Conservation (phyloP, 92 coral and sea anemone species). For the Zoanthus solanderi region DNA sequence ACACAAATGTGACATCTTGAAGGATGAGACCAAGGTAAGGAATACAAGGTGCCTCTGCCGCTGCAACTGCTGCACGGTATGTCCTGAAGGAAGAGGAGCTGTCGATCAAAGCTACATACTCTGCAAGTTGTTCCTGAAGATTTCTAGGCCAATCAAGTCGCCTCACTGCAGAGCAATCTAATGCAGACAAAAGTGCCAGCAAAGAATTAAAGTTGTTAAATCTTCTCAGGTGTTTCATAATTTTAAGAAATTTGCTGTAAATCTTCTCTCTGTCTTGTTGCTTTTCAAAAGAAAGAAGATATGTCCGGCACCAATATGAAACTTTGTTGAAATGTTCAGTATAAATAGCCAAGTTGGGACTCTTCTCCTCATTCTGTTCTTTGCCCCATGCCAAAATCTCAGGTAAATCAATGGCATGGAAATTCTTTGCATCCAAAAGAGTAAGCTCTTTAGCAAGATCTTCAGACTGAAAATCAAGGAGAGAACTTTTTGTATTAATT, state of each 20-base stretch:
- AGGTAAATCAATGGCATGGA: slow-evolving; percentile 92
- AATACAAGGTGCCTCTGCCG: slow-evolving; percentile 90
- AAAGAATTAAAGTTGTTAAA: slow-evolving; percentile 96
- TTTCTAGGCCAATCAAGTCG: slow-evolving; percentile 94
- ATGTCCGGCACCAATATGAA: slow-evolving; percentile 97
- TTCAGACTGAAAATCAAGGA: slow-evolving; percentile 88
- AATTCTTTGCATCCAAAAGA: slow-evolving; percentile 91
- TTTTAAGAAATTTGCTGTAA: slow-evolving; percentile 90
- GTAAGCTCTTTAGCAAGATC: slow-evolving; percentile 92
- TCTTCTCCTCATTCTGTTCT: slow-evolving; percentile 92
- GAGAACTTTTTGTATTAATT: slow-evolving; percentile 54
- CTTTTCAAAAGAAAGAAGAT: slow-evolving; percentile 92
- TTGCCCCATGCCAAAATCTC: slow-evolving; percentile 99
- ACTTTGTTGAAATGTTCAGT: slow-evolving; percentile 98
- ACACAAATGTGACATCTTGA: slow-evolving; percentile 98
- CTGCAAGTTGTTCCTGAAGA: slow-evolving; percentile 87
- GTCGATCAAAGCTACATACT: slow-evolving; percentile 90
- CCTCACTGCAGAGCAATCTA: slow-evolving; percentile 97
- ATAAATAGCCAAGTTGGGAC: slow-evolving; percentile 91
- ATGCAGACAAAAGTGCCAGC: slow-evolving; percentile 93
- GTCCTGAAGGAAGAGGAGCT: slow-evolving; percentile 95
- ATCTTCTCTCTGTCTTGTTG: slow-evolving; percentile 93
- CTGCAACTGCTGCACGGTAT: slow-evolving; percentile 89
- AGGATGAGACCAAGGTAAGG: slow-evolving; percentile 97
- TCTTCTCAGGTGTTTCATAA: slow-evolving; percentile 94